Base-by-base conservation (phyloP, 2,888 invertebrate species). In the Himalopsyche tibetana region DNA sequence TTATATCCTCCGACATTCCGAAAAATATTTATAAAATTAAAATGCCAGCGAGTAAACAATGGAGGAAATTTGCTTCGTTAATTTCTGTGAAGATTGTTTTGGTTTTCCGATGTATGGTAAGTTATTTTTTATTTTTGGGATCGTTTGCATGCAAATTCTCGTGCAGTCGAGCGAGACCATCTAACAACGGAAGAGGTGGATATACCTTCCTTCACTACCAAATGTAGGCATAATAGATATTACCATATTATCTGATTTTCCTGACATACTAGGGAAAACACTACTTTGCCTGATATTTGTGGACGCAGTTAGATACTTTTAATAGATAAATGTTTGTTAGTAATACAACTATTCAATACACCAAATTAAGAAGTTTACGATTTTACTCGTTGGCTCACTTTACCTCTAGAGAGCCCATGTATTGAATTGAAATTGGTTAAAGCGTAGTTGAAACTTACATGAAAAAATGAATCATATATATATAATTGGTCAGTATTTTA, bases 31-130 rank as follows among this genome's bases (percentile, higher is more conserved):
- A 36, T 74, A 74, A 74, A 74, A 74, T 74, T 74, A 74, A 74
- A 74, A 74, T 74, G 74, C 74, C 74, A 36, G 74, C 74, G 15
- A 74, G 74, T 36, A 74, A 36, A 74, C 74, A 74, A 74, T 74
- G 74, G 83, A 85, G 85, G 85, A 85, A 85, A 85, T 85, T 85
- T 85, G 85, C 85, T 85, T 80, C 85, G 85, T 85, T 85, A 85
- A 85, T 85, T 85, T 85, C 74, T 74, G 74, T 74, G 19, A 36
- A 74, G 74, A 74, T 36, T 74, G 74, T 36, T 74, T 28, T 36
- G 74, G 38, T 74, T 74, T 74, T 74, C 74, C 36, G 36, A 74
- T 5, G 74, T 38, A 38, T 36, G 74, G 74, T 28, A 51, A 15
- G 5, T 28, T 38, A 74, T 74, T 74, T 28, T 74, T 74, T 74